Evolutionary conservation across 2,113 vertebrate species (phyloP).

Genomic region (Podocnemis expansa): DNA sequence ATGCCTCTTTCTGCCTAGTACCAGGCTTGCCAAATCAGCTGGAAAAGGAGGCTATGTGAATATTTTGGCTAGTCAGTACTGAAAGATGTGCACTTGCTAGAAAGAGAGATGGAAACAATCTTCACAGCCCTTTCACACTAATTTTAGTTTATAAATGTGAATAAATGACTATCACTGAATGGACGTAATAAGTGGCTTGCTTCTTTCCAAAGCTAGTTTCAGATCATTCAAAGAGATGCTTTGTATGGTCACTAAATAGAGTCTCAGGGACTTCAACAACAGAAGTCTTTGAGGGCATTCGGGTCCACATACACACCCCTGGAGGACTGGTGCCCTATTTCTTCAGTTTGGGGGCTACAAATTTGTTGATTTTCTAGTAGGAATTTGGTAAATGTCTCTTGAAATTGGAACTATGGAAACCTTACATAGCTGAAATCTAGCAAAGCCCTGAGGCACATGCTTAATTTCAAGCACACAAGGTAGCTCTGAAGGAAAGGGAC

Average conservation of each 20-base stretch:
- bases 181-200: accelerated
- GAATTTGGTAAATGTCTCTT: background rate
- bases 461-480: background rate
- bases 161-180: background rate
- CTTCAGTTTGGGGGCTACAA: background rate
- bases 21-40: background rate
- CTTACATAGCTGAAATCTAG: background rate
- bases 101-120: background rate
- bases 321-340: background rate
- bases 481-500: background rate
- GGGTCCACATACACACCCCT: background rate
- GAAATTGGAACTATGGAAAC: background rate
- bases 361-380: background rate
- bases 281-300: accelerated
- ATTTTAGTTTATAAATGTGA: background rate
- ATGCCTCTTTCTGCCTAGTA: background rate
- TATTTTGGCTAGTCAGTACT: background rate
- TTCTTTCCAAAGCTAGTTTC: background rate
- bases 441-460: background rate
- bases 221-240: accelerated
- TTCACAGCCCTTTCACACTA: accelerated
- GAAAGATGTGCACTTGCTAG: accelerated
- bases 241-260: accelerated
- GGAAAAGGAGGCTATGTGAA: background rate
- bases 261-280: background rate